Conservation (phyloP, 2,113 vertebrate genomes). For the Amphilophus citrinellus region DNA sequence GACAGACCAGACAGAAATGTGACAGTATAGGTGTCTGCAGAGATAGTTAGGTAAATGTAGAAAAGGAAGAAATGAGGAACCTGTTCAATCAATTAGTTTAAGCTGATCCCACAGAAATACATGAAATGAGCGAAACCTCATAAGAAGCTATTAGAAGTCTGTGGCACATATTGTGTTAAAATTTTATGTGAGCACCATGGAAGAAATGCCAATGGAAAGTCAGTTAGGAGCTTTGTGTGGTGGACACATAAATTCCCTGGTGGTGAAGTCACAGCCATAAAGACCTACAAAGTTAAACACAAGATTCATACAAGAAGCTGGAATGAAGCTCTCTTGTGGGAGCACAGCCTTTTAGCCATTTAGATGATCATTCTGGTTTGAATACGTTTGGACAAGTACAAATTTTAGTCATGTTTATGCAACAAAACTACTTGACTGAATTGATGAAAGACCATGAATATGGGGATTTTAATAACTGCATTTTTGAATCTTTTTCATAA, state of each 20-base stretch:
- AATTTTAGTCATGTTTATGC: not conserved
- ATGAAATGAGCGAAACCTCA: not conserved
- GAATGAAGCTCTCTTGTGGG: not conserved
- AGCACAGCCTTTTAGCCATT: not conserved
- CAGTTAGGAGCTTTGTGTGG: not conserved
- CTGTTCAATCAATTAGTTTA: not conserved
- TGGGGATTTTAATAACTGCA: not conserved
- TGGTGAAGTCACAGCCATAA: not conserved
- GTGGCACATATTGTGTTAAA: not conserved
- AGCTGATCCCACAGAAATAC: not conserved
- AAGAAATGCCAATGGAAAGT: not conserved
- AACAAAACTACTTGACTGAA: not conserved
- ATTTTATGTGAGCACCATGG: not conserved
- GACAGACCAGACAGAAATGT: constrained; percentile 8
- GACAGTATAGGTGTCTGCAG: constrained; percentile 6
- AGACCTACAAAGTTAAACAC: not conserved
- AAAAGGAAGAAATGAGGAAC: not conserved
- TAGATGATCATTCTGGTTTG: not conserved
- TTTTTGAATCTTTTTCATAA: not conserved
- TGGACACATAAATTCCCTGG: not conserved
- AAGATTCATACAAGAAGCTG: too few species aligned
- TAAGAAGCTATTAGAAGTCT: not conserved
- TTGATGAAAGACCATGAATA: too few species aligned
- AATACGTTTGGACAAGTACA: not conserved
- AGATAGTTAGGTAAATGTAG: not conserved